Evolutionary conservation across 2,113 vertebrate species (phyloP).

Genomic region (Lanius ludovicianus): DNA sequence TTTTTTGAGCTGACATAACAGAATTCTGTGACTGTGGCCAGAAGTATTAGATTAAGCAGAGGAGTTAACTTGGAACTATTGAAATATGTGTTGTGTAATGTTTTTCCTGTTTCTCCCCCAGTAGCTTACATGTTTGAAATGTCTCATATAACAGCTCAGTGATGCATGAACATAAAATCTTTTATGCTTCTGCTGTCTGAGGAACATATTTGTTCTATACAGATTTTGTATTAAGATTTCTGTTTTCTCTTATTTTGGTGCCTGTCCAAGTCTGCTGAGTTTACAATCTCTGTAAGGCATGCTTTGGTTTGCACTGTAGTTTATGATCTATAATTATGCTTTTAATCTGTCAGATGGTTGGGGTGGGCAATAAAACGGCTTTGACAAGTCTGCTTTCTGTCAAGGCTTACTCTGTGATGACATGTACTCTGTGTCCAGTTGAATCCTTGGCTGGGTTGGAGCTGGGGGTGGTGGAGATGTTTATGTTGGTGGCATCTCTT

Average conservation of each 20-base stretch:
- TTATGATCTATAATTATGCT: background rate
- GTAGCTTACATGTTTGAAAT: background rate
- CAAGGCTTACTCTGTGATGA: background rate
- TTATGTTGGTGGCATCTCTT: accelerated
- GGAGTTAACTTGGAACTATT: background rate
- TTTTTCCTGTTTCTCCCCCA: background rate
- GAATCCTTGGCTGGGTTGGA: background rate
- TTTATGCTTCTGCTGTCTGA: background rate
- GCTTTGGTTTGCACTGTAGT: background rate
- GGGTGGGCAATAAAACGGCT: background rate
- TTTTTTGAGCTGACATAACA: background rate
- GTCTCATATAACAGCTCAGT: background rate
- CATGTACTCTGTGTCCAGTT: accelerated
- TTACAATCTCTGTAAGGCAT: background rate
- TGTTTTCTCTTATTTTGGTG: background rate
- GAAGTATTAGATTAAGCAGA: background rate
- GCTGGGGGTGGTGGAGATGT: background rate
- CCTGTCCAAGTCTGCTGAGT: background rate
- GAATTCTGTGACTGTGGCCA: background rate
- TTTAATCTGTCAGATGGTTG: background rate
- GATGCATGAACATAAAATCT: background rate
- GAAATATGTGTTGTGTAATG: background rate
- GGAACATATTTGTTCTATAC: background rate
- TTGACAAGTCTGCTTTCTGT: background rate
- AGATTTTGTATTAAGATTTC: background rate